These are phyloP conservation scores for Hydractinia symbiolongicarpus DNA, from an alignment of 30 jellyfish, hydroid and myxozoan species.

Conservation along the genomic window DNA sequence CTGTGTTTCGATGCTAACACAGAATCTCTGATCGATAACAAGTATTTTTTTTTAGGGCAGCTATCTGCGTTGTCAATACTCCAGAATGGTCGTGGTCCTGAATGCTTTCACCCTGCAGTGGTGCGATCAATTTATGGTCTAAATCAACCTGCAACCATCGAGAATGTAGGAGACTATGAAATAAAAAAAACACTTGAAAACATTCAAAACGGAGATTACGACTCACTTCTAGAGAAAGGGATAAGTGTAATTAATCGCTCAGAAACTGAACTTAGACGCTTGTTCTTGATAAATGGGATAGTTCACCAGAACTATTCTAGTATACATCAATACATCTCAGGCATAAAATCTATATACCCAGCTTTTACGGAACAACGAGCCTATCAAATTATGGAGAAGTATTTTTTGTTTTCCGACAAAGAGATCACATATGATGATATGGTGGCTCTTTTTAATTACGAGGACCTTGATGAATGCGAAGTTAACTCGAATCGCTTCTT, in stretches of 20 bases:
- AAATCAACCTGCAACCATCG: slow-evolving; percentile 1
- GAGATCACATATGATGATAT: background rate
- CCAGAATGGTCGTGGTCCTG: slow-evolving; percentile 33
- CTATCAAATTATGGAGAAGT: background rate
- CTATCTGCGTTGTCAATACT: slow-evolving; percentile 20
- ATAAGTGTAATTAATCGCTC: background rate
- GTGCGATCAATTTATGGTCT: background rate
- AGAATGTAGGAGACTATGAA: background rate
- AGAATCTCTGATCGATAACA: slow-evolving; percentile 10
- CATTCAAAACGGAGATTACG: background rate
- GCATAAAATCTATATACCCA: background rate
- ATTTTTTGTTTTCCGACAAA: background rate
- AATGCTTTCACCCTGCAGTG: slow-evolving; percentile 16
- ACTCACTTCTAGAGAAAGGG: background rate
- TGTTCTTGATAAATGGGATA: background rate
- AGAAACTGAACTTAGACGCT: background rate
- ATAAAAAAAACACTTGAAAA: background rate
- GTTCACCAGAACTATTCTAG: background rate
- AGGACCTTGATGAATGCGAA: background rate
- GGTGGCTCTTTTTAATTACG: background rate
- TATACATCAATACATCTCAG: background rate
- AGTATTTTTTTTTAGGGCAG: slow-evolving; percentile 16
- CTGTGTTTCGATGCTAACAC: slow-evolving; percentile 14
- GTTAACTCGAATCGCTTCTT: background rate
- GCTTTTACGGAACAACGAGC: background rate